These are phyloP conservation scores for Hypomecis atomaria DNA, from an alignment of 2,888 invertebrate species.

Conservation along the genomic window DNA sequence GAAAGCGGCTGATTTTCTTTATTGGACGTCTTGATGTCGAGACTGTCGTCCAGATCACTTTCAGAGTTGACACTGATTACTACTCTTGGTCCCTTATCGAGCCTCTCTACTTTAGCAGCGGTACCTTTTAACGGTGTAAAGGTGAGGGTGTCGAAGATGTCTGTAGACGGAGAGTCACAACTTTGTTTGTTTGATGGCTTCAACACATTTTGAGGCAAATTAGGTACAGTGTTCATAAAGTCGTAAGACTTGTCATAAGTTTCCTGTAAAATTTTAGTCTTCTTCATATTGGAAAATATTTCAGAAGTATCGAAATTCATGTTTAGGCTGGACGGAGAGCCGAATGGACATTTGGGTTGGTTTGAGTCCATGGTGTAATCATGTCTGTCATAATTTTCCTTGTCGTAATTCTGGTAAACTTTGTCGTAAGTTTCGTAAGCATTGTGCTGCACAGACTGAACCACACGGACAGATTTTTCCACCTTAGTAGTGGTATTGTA, in stretches of 20 bases:
- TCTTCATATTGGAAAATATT: conserved; percentile 70
- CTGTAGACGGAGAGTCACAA: conserved; percentile 52
- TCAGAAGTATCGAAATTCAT: conserved; percentile 73
- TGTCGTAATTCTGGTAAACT: conserved; percentile 55
- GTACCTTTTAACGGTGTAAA: conserved; percentile 72
- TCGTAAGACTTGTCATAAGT: conserved; percentile 68
- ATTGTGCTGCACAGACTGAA: conserved; percentile 58
- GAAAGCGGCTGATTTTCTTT: conserved; percentile 75
- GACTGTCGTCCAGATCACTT: conserved; percentile 71
- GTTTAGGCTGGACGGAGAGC: conserved; percentile 62
- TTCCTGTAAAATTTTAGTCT: conserved; percentile 58
- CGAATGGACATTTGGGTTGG: conserved; percentile 68
- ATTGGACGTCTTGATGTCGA: conserved; percentile 59
- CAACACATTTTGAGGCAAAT: conserved; percentile 57
- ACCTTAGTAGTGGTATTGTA: conserved; percentile 61
- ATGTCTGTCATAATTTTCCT: conserved; percentile 60
- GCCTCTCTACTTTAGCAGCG: conserved; percentile 61
- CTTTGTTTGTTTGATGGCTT: conserved; percentile 67
- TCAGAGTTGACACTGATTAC: conserved; percentile 71
- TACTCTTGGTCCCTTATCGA: conserved; percentile 71
- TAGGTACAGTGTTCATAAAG: conserved; percentile 41
- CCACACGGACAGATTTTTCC: conserved; percentile 58
- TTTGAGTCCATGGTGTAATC: conserved; percentile 57
- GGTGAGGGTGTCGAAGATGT: conserved; percentile 74
- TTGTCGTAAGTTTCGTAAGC: conserved; percentile 55